Percentiles rank a stretch among this genome's conserved stretches.
Evolutionary conservation across 2,888 invertebrate genomes (phyloP).

Genomic region (Nemapogon koenigi): DNA sequence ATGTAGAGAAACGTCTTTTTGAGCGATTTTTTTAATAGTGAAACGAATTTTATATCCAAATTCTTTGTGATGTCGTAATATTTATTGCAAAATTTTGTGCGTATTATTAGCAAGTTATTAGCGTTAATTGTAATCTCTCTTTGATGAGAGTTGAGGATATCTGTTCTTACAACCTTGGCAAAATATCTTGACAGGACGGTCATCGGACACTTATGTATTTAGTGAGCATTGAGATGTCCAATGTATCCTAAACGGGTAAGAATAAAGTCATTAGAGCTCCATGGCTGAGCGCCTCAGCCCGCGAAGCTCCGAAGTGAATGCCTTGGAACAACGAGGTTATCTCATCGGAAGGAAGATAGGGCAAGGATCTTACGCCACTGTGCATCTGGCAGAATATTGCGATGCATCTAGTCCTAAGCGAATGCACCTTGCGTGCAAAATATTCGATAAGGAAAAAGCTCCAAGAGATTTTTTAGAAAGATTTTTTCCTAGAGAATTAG

Average conservation of each 20-base stretch:
- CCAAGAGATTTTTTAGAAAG: conserved; percentile 89
- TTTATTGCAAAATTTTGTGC: conserved; percentile 53
- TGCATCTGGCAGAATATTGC: conserved; percentile 83
- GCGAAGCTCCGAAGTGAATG: conserved; percentile 83
- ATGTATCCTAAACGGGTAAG: conserved; percentile 64
- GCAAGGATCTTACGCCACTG: conserved; percentile 90
- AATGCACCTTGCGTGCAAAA: conserved; percentile 85
- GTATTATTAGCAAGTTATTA: conserved; percentile 38
- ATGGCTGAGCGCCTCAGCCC: conserved; percentile 79
- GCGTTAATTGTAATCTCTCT: conserved; percentile 32
- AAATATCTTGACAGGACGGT: background rate
- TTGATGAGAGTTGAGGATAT: conserved; percentile 43
- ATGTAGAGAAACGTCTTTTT: conserved; percentile 60
- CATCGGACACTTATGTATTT: background rate
- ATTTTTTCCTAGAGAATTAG: conserved; percentile 92
- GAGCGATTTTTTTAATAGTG: conserved; percentile 50
- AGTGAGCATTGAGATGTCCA: conserved; percentile 52
- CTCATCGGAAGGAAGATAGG: conserved; percentile 87
- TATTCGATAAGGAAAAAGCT: conserved; percentile 89
- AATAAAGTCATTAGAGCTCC: conserved; percentile 60
- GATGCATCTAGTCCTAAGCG: conserved; percentile 74
- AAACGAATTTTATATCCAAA: conserved; percentile 62
- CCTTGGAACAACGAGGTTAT: conserved; percentile 85
- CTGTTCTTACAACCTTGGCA: conserved; percentile 1
- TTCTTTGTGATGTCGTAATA: conserved; percentile 64